A percentile compares a stretch with the other conserved stretches of the same genome.
Evolutionary conservation across 2,888 invertebrate species (phyloP).

Genomic region (Lasioglossum villosulum): DNA sequence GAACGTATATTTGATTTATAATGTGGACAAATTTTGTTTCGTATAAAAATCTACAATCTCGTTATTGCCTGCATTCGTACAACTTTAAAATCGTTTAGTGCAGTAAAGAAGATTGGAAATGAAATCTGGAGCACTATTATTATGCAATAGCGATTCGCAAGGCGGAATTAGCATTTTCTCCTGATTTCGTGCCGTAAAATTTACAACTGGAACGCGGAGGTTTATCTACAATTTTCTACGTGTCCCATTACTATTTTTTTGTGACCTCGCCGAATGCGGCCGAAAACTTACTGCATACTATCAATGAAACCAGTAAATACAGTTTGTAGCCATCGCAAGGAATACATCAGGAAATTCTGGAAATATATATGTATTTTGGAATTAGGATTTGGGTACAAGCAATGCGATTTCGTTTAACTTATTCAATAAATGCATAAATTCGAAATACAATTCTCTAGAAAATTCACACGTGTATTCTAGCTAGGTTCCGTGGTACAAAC

Average conservation of each 20-base stretch:
- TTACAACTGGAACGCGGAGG: not conserved
- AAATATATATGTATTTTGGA: no score
- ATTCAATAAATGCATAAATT: no score
- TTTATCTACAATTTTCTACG: not conserved
- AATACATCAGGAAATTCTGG: no score
- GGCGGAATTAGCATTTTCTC: not conserved
- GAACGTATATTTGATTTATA: no score
- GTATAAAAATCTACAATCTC: not conserved
- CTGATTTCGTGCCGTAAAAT: not conserved
- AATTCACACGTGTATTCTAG: no score
- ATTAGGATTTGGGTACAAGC: no score
- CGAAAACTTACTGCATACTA: no score
- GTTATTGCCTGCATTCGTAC: not conserved
- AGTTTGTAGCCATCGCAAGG: no score
- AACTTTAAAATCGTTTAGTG: not conserved
- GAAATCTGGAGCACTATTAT: not conserved
- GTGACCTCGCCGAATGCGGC: no score
- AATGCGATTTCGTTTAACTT: no score
- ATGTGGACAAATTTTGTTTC: not conserved
- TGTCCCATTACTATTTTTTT: not conserved
- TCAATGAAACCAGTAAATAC: not conserved
- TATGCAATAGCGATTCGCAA: not conserved
- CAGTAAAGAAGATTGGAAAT: not conserved
- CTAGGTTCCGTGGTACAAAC: no score
- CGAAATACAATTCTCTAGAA: no score